These are phyloP conservation scores for Megaceryle alcyon DNA, from an alignment of 2,797 vertebrate species.

Conservation along the genomic window DNA sequence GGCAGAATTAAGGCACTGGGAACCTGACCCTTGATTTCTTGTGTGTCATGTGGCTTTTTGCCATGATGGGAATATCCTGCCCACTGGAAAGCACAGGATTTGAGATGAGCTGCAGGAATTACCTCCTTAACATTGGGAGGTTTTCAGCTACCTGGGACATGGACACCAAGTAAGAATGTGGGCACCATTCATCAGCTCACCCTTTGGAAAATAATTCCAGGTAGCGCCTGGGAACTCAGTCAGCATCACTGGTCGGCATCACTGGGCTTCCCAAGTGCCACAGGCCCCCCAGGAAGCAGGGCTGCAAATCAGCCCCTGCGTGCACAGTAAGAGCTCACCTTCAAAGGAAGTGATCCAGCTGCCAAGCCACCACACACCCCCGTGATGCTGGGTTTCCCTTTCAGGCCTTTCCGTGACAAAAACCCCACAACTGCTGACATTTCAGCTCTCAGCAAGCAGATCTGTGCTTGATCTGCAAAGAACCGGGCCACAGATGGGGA, in stretches of 20 bases:
- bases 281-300: neutral
- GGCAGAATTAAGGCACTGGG: neutral
- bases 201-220: neutral
- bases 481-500: neutral
- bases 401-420: neutral
- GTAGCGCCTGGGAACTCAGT: accelerated
- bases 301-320: neutral
- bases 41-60: neutral
- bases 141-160: neutral
- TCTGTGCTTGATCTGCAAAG: neutral
- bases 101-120: neutral
- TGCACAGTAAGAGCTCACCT: accelerated
- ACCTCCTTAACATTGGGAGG: neutral
- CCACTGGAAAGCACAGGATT: neutral
- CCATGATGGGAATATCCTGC: neutral
- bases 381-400: neutral
- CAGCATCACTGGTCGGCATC: neutral
- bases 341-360: neutral
- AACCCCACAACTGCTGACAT: neutral
- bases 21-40: neutral
- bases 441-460: neutral
- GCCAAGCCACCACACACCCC: neutral
- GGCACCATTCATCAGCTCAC: neutral
- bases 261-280: neutral
- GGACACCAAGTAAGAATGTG: neutral